phyloP scores from a whole-genome alignment of 1,140 invertebrate species.

The Helicoverpa armigera region DNA sequence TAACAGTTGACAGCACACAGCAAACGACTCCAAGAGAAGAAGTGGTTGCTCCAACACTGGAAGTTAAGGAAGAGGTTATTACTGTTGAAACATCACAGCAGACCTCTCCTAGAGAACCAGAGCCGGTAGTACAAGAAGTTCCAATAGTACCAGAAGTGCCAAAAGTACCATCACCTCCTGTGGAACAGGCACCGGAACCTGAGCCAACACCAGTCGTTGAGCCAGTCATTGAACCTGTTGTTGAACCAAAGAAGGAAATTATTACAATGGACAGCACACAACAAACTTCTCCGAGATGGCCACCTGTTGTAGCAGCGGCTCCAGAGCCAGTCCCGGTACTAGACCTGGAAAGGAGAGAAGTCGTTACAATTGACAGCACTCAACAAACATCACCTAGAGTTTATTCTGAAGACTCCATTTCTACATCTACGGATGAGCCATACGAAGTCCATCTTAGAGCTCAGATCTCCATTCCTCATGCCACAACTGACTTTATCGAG shows the following conservation, averaged over 20 bases:
- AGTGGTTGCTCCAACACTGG: conserved; percentile 38
- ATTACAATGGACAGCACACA: conserved; percentile 64
- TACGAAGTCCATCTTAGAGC: conserved; percentile 89
- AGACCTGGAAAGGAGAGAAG: conserved; percentile 61
- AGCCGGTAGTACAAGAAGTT: neutral
- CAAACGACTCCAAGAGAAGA: conserved; percentile 78
- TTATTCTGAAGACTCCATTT: conserved; percentile 77
- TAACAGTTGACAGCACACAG: conserved; percentile 73
- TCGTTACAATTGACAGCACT: conserved; percentile 76
- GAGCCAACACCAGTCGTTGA: conserved; percentile 16
- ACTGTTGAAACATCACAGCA: conserved; percentile 60
- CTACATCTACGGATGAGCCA: conserved; percentile 87
- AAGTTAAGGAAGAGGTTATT: conserved; percentile 41
- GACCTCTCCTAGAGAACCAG: conserved; percentile 51
- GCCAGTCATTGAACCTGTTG: conserved; percentile 31
- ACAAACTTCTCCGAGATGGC: conserved; percentile 75
- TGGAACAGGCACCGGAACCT: neutral
- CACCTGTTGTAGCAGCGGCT: conserved; percentile 70
- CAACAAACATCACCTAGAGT: conserved; percentile 87
- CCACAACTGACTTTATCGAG: conserved; percentile 73
- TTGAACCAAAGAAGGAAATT: conserved; percentile 50
- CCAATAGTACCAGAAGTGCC: neutral
- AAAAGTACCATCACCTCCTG: neutral
- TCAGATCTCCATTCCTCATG: conserved; percentile 88
- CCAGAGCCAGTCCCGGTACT: conserved; percentile 38